These are phyloP conservation scores for Coracopsis vasa DNA, from an alignment of 2,113 vertebrate genomes.

Conservation along the genomic window DNA sequence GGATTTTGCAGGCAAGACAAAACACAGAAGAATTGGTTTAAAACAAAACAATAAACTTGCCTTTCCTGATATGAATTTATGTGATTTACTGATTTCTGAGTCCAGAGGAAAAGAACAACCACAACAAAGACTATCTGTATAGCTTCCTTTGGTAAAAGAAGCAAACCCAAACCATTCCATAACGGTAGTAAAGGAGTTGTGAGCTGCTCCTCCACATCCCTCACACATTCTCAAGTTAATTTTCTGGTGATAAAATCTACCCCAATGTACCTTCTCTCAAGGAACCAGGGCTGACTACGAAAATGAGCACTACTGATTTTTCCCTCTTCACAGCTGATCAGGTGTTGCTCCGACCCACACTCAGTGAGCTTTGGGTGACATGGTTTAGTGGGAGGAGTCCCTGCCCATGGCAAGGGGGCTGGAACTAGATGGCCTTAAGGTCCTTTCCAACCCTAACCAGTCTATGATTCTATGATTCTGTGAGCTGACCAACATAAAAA, in stretches of 20 bases:
- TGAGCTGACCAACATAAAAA: neutral
- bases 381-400: neutral
- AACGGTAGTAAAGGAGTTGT: neutral
- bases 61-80: neutral
- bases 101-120: neutral
- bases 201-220: neutral
- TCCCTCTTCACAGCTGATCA: neutral
- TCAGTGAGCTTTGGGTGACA: neutral
- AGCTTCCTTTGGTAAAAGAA: neutral
- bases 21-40: neutral
- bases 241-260: neutral
- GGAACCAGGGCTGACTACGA: neutral
- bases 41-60: neutral
- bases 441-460: neutral
- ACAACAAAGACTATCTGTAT: neutral
- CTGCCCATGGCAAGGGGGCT: neutral
- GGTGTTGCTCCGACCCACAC: rapidly evolving
- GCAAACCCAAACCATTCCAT: neutral
- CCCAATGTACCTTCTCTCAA: neutral
- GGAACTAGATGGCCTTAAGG: neutral
- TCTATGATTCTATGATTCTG: neutral
- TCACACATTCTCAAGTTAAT: neutral
- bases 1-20: slow-evolving; percentile 4
- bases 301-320: neutral
- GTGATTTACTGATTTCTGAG: neutral